Evolutionary conservation across 1,140 invertebrate species (phyloP).

Genomic region (Neodiprion pinetum): DNA sequence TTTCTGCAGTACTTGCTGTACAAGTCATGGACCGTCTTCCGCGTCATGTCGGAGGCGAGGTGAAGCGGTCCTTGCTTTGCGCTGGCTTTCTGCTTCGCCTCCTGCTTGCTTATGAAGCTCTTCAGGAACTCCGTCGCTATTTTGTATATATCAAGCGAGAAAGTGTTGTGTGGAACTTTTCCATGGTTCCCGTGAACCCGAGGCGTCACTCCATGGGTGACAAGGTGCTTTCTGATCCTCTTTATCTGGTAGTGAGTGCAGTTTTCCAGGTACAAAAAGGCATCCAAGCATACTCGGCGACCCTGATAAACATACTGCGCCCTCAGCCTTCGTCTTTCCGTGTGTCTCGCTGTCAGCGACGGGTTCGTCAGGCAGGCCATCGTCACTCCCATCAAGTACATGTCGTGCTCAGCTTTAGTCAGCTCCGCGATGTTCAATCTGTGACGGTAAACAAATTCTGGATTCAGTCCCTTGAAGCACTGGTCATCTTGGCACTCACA

Average conservation of each 20-base stretch:
- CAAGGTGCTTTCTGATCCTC: slow-evolving; percentile 78
- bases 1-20: slow-evolving; percentile 77
- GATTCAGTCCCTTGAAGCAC: slow-evolving; percentile 75
- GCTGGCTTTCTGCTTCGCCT: slow-evolving; percentile 41
- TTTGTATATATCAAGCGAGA: slow-evolving; percentile 78
- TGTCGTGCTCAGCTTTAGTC: slow-evolving; percentile 74
- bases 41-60: slow-evolving; percentile 72
- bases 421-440: slow-evolving; percentile 79
- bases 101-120: slow-evolving; percentile 71
- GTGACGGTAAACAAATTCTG: slow-evolving; percentile 77
- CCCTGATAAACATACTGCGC: slow-evolving; percentile 80
- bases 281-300: slow-evolving; percentile 77
- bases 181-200: slow-evolving; percentile 80
- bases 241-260: slow-evolving; percentile 82
- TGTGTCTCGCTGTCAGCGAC: slow-evolving; percentile 74
- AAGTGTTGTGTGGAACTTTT: slow-evolving; percentile 83
- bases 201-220: slow-evolving; percentile 79
- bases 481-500: slow-evolving; percentile 80
- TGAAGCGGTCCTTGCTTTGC: slow-evolving; percentile 66
- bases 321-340: slow-evolving; percentile 73
- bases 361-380: slow-evolving; percentile 81
- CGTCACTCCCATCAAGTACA: slow-evolving; percentile 81
- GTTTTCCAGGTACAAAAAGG: slow-evolving; percentile 81
- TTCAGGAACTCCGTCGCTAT: slow-evolving; percentile 79
- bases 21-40: slow-evolving; percentile 75